A percentile compares a stretch with the other conserved stretches of the same genome.
phyloP scores from a whole-genome alignment of 2,113 vertebrate species.

The Machaerirhynchus nigripectus region DNA sequence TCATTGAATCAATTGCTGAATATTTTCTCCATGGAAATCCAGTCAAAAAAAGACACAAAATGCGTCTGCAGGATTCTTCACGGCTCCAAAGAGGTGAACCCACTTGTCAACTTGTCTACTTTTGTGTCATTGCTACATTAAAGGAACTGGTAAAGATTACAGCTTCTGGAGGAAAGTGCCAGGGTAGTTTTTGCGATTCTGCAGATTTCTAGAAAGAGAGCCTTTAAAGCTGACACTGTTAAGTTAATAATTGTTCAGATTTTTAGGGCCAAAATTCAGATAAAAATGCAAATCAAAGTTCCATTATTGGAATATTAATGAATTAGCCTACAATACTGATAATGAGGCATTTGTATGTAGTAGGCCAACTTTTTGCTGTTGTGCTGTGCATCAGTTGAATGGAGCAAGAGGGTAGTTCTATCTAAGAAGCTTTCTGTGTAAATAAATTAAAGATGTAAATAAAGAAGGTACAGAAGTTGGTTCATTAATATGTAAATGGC shows the following conservation, averaged over 20 bases:
- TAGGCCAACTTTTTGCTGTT: background rate
- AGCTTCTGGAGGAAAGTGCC: background rate
- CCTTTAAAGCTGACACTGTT: background rate
- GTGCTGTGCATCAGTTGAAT: background rate
- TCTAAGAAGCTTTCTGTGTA: background rate
- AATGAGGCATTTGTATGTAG: background rate
- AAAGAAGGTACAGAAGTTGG: background rate
- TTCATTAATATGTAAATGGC: background rate
- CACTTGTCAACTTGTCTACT: background rate
- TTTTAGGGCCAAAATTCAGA: background rate
- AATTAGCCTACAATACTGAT: background rate
- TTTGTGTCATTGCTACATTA: background rate
- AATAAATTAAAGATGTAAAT: background rate
- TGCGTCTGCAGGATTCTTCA: background rate
- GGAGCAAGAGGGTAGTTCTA: background rate
- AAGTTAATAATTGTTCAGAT: background rate
- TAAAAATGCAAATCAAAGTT: background rate
- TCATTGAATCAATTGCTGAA: background rate
- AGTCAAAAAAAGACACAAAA: background rate
- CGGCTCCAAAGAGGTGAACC: background rate
- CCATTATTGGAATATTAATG: background rate
- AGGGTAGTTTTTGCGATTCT: background rate
- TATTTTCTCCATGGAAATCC: background rate
- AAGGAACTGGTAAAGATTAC: background rate
- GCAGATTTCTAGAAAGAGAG: background rate